Evolutionary conservation across 2,113 vertebrate genomes (phyloP).

Genomic region (Turnix velox): DNA sequence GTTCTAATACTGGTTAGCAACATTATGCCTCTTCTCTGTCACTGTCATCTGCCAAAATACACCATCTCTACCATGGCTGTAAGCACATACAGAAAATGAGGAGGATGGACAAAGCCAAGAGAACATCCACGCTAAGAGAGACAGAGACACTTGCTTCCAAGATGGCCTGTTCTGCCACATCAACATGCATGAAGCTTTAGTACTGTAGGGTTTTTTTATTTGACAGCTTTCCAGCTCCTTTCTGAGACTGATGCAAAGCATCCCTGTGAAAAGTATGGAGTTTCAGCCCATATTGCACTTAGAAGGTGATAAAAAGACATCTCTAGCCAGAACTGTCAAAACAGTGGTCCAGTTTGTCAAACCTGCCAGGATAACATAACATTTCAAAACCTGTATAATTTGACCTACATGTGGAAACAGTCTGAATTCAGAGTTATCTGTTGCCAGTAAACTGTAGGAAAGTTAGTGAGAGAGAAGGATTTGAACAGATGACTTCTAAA

Average conservation of each 20-base stretch:
- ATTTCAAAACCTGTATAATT: not conserved
- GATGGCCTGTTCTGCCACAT: accelerated
- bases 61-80: not conserved
- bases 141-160: not conserved
- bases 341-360: not conserved
- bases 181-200: accelerated
- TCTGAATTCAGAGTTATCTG: not conserved
- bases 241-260: not conserved
- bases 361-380: not conserved
- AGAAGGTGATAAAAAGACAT: not conserved
- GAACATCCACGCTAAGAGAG: accelerated
- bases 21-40: not conserved
- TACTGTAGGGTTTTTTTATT: not conserved
- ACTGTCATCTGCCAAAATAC: not conserved
- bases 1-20: not conserved
- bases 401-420: not conserved
- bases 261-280: not conserved
- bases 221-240: not conserved
- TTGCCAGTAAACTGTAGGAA: not conserved
- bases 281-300: not conserved
- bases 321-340: not conserved
- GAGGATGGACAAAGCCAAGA: not conserved
- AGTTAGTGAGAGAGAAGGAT: not conserved
- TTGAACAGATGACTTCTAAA: accelerated
- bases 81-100: accelerated